Conservation (phyloP, 64 coral and sea anemone genomes). For the Actinia tenebrosa region DNA sequence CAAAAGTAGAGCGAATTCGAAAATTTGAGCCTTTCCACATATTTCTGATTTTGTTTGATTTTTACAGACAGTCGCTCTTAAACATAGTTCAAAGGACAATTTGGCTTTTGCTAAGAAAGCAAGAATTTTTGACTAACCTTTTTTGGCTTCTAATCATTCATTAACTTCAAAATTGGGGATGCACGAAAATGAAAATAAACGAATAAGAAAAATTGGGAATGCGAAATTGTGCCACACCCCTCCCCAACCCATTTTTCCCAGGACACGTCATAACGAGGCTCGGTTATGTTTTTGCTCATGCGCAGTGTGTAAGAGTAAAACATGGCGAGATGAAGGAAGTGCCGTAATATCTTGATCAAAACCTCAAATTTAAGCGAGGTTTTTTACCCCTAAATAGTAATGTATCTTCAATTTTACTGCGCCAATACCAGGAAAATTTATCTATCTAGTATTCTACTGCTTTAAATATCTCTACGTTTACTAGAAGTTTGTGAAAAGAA, state of each 20-base stretch:
- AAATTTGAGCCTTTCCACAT: too few species aligned
- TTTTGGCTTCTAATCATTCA: too few species aligned
- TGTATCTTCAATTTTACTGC: constrained; percentile 15
- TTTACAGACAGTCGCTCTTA: too few species aligned
- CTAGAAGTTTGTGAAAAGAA: background rate
- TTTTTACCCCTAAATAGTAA: background rate
- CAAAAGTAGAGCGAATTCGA: too few species aligned
- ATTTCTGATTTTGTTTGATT: too few species aligned
- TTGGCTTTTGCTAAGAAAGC: too few species aligned
- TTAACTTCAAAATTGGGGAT: too few species aligned
- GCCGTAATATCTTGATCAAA: background rate
- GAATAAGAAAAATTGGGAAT: background rate
- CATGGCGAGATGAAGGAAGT: constrained; percentile 23
- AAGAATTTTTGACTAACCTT: too few species aligned
- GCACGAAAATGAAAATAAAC: background rate
- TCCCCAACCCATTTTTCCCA: background rate
- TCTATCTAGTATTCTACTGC: background rate
- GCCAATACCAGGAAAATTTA: background rate
- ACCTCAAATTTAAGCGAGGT: background rate
- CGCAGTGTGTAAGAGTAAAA: constrained; percentile 3
- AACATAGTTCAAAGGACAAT: background rate
- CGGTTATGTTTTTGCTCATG: background rate
- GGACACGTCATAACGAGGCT: constrained; percentile 7
- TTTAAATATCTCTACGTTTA: background rate
- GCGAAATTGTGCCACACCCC: background rate